Percentiles rank a stretch among this genome's conserved stretches.
Conservation (phyloP, 35 echinoderm and acorn worm genomes). For the Lytechinus pictus region DNA sequence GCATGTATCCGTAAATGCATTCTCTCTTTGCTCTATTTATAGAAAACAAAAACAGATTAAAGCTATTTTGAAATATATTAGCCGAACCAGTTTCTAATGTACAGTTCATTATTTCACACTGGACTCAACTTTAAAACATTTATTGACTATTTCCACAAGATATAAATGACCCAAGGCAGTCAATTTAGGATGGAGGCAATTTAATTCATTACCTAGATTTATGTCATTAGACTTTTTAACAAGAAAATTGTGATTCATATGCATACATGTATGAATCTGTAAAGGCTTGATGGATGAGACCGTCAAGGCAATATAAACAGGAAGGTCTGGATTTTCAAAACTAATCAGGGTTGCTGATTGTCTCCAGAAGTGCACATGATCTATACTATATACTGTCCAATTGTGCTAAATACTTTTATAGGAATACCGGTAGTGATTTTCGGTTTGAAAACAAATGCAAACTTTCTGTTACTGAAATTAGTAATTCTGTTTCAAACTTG, state of each 20-base stretch:
- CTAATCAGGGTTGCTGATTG: neutral
- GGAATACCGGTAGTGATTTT: too few species aligned
- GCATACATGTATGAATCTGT: too few species aligned
- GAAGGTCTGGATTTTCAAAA: neutral
- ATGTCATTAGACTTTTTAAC: neutral
- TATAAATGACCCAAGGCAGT: neutral
- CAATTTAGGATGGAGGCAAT: neutral
- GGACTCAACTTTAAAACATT: neutral
- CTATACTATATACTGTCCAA: too few species aligned
- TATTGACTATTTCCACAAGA: neutral
- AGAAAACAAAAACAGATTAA: neutral
- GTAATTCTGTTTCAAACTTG: too few species aligned
- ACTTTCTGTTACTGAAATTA: too few species aligned
- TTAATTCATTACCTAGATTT: neutral
- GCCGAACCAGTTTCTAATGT: neutral
- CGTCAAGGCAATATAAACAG: neutral
- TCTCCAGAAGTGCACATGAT: too few species aligned
- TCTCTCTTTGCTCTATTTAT: neutral
- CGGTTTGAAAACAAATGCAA: too few species aligned
- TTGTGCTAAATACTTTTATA: too few species aligned
- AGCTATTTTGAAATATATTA: neutral
- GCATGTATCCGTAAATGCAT: too few species aligned
- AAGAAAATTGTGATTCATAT: conserved; percentile 1
- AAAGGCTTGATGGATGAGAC: neutral
- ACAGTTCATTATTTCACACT: neutral